Base-by-base conservation (phyloP, 2,113 vertebrate species). In the Propithecus coquereli region DNA sequence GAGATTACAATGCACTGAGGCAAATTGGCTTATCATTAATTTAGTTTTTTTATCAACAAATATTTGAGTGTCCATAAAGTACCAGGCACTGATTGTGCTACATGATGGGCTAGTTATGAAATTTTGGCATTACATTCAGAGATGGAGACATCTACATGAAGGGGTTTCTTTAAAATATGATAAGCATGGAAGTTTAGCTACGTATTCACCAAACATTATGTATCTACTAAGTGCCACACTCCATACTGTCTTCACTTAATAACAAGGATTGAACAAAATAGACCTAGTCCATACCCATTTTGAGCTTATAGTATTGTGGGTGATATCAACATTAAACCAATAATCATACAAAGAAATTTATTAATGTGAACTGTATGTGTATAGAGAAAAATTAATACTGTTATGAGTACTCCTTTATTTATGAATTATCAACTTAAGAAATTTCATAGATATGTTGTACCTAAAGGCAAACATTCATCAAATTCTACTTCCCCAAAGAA, bases 21-120 rank as follows among this genome's bases (percentile, higher is more conserved):
- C 17, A 92, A 77, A 16, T 50, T 84, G 43, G 20, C 10, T 50
- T 63, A 22, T 54, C 59, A 68, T 79, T 83, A 93, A 71, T 52
- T 71, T 93, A 30, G 27, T 79, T 63, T 81, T 91, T 61, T 65
- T 10, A 94, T 86, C 47, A 87, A 79, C n/a, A 92, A 84, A 87
- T 74, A 40, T 94, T 86, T 89, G 45, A 61, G 16, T 86, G 13
- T 71, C 34, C 3, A 76, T 18, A 40, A 61, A 25, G 6, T 59
- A 66, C 22, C 30, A 93, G 30, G 18, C 7, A 63, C 14, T 43
- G 7, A 57, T 22, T 80, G 12, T 91, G 16, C 7, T 73, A 83
- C 23, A 34, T 18, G 8, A 89, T 81, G 17, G 25, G 8, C 13
- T 47, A 50, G 50, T 63, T n/a, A 85, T 25, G 54, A 85, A 88